Evolutionary conservation across 2,113 vertebrate species (phyloP).

Genomic region (Dryoscopus gambensis): DNA sequence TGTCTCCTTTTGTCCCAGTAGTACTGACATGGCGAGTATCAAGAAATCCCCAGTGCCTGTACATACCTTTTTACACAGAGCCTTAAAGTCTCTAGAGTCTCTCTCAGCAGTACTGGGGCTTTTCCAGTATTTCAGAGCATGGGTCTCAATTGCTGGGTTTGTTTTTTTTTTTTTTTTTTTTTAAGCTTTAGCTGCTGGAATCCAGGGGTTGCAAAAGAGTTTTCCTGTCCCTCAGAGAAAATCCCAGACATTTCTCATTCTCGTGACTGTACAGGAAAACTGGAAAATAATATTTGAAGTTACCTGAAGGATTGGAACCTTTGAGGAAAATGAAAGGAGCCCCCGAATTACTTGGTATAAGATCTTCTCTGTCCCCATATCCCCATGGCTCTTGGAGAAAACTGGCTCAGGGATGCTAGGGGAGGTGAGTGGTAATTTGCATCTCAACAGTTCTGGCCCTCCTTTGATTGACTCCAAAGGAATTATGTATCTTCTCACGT

Average conservation of each 20-base stretch:
- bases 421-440: neutral
- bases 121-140: neutral
- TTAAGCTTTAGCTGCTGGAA: neutral
- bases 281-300: neutral
- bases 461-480: slow-evolving; percentile 28
- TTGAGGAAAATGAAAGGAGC: neutral
- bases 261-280: neutral
- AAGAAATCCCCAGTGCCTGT: neutral
- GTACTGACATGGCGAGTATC: neutral
- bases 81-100: neutral
- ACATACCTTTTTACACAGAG: neutral
- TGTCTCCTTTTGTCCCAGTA: neutral
- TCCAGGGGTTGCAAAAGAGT: neutral
- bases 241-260: neutral
- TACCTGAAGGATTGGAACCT: neutral
- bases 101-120: neutral
- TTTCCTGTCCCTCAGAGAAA: neutral
- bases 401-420: neutral
- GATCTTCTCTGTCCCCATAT: neutral
- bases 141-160: neutral
- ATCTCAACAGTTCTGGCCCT: neutral
- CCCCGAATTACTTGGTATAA: neutral
- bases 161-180: neutral
- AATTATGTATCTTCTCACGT: slow-evolving; percentile 12
- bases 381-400: neutral